Percentiles rank a stretch among this genome's conserved stretches.
phyloP scores from a whole-genome alignment of 2,797 vertebrate genomes.

The Argya squamiceps region DNA sequence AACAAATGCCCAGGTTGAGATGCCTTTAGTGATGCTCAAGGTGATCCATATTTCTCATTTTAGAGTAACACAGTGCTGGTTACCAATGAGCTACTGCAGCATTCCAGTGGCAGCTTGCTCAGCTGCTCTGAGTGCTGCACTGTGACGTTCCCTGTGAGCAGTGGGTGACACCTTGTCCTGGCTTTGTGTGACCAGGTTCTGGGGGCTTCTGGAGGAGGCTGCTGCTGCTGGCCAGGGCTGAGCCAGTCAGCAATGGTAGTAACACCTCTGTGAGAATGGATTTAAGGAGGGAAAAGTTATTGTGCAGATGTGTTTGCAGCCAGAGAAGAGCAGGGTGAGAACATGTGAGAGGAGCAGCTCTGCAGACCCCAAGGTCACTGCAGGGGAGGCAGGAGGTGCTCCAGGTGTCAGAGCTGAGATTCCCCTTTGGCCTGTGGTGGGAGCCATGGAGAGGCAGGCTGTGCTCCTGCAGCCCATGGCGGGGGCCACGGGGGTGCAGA shows the following conservation, averaged over 20 bases:
- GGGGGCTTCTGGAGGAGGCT: not conserved
- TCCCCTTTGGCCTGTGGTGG: fast-evolving
- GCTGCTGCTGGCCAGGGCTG: not conserved
- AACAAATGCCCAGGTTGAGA: not conserved
- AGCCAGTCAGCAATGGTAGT: not conserved
- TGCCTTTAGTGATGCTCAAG: not conserved
- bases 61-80: not conserved
- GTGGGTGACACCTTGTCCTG: not conserved
- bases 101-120: not conserved
- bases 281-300: not conserved
- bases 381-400: not conserved
- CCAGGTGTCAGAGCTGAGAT: not conserved
- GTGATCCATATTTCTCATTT: not conserved
- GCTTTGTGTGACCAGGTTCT: not conserved
- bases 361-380: not conserved
- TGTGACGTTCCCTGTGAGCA: not conserved
- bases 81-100: not conserved
- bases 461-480: not conserved
- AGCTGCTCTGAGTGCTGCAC: not conserved
- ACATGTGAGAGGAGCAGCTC: too few relatives aligned
- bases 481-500: not conserved
- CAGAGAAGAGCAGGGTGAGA: not conserved
- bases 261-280: not conserved
- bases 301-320: not conserved
- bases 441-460: not conserved